phyloP scores from a whole-genome alignment of 2,113 vertebrate species.

The Zosterops lateralis region DNA sequence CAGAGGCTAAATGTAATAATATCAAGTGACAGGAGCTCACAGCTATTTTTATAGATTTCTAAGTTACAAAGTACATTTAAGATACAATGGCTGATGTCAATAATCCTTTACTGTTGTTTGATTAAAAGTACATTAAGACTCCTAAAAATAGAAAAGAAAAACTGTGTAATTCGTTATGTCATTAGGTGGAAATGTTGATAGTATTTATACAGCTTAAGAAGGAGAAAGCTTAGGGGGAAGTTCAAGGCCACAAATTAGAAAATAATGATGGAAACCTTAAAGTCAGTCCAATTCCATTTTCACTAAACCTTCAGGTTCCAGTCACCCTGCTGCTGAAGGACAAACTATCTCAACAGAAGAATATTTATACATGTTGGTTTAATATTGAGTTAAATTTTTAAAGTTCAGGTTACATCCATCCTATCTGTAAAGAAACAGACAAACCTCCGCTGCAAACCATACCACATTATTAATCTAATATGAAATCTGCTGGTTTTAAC shows the following conservation, averaged over 20 bases:
- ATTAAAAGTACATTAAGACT: background rate
- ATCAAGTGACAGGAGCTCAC: background rate
- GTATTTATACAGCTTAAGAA: background rate
- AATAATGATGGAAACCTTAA: background rate
- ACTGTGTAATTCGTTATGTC: background rate
- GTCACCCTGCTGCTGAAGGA: background rate
- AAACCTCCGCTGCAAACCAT: background rate
- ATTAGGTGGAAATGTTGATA: background rate
- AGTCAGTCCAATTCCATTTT: background rate
- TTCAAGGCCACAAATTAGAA: background rate
- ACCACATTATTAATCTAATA: background rate
- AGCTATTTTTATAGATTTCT: background rate
- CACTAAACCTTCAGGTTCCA: background rate
- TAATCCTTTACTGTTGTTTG: background rate
- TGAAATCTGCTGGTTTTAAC: background rate
- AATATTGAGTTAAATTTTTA: background rate
- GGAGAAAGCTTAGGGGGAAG: background rate
- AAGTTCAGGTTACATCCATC: background rate
- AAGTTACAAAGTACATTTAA: background rate
- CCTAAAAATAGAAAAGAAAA: background rate
- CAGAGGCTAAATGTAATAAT: background rate
- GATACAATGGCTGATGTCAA: background rate
- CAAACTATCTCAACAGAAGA: background rate
- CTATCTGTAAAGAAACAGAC: background rate
- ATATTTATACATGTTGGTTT: background rate